Base-by-base conservation (phyloP, 2,888 invertebrate genomes). In the Dendrolimus houi region DNA sequence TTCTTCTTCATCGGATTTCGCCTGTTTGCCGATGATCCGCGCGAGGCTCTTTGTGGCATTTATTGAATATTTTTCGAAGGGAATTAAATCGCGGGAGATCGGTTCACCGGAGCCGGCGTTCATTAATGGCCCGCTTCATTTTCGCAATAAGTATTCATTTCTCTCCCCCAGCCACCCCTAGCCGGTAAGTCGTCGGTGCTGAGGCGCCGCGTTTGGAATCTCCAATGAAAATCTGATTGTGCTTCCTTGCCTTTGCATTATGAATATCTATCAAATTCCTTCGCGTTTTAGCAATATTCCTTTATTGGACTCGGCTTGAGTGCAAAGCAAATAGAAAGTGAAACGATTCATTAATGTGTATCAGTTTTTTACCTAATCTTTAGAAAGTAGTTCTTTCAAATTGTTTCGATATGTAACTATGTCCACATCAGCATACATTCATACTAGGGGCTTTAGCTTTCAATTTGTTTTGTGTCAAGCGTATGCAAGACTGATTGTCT, bases 111-210 rank as follows among this genome's bases (percentile, higher is more conserved):
- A 79, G 75, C 70, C 73, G 70, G 72, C 75, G 74, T 79, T 85
- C 85, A 86, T 86, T 87, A 87, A 85, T 84, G 74, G 73, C 65
- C 64, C 76, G 81, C 79, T 84, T 86, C 87, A 85, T 87, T 85
- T 85, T 84, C 83, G 85, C 85, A 87, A 88, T 88, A 87, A 87
- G 87, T 87, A 87, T 87, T 87, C 87, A 85, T 86, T 85, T 81
- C 85, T 74, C 72, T 75, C 68, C 68, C 67, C 29, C 29, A 29
- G 29, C 29, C 29, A 29, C 29, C 29, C 29, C 29, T 29, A 29
- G 29, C 29, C 29, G 29, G 29, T 29, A 29, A 29, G 29, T 29
- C 29, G 29, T 69, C 65, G 68, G 68, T 62, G 57, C 54, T 60
- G 56, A 63, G 57, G 56, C 62, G 59, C 62, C 64, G 63, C 63